Base-by-base conservation (phyloP, 2,888 invertebrate genomes). In the Empis livida region DNA sequence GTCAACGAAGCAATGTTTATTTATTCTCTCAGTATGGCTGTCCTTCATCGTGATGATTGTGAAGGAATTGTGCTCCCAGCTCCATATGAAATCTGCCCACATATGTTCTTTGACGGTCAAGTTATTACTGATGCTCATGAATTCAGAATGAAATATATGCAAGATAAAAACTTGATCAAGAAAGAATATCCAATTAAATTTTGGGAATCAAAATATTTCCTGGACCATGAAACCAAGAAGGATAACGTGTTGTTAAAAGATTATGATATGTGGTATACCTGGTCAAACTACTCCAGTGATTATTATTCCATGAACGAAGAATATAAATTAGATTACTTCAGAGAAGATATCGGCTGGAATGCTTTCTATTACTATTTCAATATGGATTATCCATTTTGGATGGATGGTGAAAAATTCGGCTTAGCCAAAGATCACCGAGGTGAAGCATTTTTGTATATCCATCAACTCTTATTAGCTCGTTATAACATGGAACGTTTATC, bases 401-500 rank as follows among this genome's bases (percentile, higher is more conserved):
- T 80, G 61, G 70, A 72, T 43, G 73, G 74, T 46, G 67, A 74
- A 23, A 68, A 74, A 45, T 72, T 71, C 49, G 68, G 67, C 13
- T 48, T 70, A 42, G 54, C 68, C 16, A 76, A 75, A 57, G 73
- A 77, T 52, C 73, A 76, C 59, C 76, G 79, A 51, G 83, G 82
- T 50, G 79, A 81, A 64, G 62, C 73, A 35, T 82, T 76, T 71
- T 77, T 77, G 62, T 78, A 73, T 70, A 71, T 73, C 60, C 78
- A 82, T 60, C 78, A 82, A 59, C 81, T 83, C 62, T 58, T 83
- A 13, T 60, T 81, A 56, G 77, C 80, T 50, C 79, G 82, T 59
- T 84, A 81, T 71, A 77, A 78, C 58, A 63, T 82, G 59, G 83
- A 84, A 59, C 78, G 86, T 64, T 66, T 80, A 47, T 73, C 79